These are phyloP conservation scores for Telmatherina bonti DNA, from an alignment of 2,797 vertebrate genomes.

Conservation along the genomic window DNA sequence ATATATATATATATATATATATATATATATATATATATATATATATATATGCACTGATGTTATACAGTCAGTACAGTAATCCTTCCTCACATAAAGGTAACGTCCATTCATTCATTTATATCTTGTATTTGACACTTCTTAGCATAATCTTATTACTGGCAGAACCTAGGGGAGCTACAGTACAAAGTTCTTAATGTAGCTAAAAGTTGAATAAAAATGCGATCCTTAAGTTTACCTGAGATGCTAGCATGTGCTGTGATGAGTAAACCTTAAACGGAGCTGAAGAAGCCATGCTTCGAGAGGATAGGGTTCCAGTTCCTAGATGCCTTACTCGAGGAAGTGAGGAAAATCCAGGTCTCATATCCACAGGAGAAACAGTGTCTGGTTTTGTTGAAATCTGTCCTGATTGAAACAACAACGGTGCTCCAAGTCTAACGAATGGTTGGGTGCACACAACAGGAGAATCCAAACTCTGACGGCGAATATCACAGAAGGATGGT, in stretches of 20 bases:
- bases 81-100: too few species aligned
- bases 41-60: too few species aligned
- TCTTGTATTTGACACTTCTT: background rate
- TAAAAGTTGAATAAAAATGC: background rate
- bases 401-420: conserved; percentile 87
- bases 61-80: too few species aligned
- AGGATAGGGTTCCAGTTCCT: conserved; percentile 83
- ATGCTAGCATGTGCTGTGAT: conserved; percentile 89
- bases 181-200: background rate
- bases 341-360: conserved; percentile 87
- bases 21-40: too few species aligned
- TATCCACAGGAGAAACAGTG: conserved; percentile 84
- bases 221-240: conserved; percentile 85
- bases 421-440: conserved; percentile 86
- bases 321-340: conserved; percentile 84
- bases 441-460: conserved; percentile 84
- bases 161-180: background rate
- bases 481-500: conserved; percentile 75
- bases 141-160: background rate
- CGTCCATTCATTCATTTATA: background rate
- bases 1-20: too few species aligned
- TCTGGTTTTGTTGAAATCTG: conserved; percentile 86
- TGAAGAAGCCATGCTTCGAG: conserved; percentile 81
- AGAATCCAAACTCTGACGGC: conserved; percentile 86
- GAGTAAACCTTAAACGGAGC: conserved; percentile 89